These are phyloP conservation scores for Saturnia pavonia DNA, from an alignment of 2,888 invertebrate species.

Conservation along the genomic window DNA sequence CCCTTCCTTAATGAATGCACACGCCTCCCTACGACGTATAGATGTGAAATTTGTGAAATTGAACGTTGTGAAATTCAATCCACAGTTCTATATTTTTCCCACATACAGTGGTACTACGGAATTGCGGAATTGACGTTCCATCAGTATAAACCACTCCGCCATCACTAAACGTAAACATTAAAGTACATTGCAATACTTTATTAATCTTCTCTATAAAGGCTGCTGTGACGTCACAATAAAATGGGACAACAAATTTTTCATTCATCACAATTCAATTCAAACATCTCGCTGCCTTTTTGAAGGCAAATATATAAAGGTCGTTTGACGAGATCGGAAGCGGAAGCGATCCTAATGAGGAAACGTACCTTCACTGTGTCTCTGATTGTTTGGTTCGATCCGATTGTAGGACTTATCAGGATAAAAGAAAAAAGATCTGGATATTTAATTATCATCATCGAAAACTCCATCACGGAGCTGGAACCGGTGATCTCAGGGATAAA, in stretches of 20 bases:
- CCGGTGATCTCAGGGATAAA: no score
- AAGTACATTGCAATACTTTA: neutral
- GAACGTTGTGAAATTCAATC: no score
- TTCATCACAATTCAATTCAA: conserved; percentile 3
- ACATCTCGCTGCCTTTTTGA: conserved; percentile 1
- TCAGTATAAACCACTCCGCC: no score
- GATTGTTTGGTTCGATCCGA: conserved; percentile 16
- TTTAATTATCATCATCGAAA: neutral
- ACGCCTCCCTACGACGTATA: no score
- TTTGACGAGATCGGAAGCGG: conserved; percentile 18
- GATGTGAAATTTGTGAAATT: no score
- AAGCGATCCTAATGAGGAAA: conserved; percentile 23
- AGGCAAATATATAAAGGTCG: conserved; percentile 12
- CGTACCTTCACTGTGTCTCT: conserved; percentile 16
- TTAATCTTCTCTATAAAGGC: neutral
- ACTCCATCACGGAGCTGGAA: no score
- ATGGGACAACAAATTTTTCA: neutral
- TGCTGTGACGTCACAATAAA: neutral
- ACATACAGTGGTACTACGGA: no score
- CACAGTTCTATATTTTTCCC: no score
- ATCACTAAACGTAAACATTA: no score
- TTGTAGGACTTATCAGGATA: neutral
- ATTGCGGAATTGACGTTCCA: no score
- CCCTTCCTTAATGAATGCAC: no score
- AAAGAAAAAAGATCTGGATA: neutral